Base-by-base conservation (phyloP, 2,797 vertebrate genomes). In the Sardinella longiceps region DNA sequence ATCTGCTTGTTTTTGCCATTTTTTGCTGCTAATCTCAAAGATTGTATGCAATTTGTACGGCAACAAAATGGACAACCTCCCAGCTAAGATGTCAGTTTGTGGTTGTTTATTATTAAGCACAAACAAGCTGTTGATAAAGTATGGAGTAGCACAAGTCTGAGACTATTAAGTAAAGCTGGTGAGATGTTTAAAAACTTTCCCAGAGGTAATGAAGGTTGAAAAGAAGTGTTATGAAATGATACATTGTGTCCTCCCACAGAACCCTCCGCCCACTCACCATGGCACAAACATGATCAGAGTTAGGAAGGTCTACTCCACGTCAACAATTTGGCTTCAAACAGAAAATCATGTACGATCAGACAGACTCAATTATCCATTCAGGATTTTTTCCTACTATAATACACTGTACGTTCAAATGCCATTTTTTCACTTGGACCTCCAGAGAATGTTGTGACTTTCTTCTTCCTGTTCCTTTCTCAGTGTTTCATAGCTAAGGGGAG, bases 391-490 rank as follows among this genome's bases (percentile, higher is more conserved):
- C n/a, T n/a, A n/a, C n/a, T n/a, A n/a, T n/a, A n/a, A n/a, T n/a
- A n/a, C n/a, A 20, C 4, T 53, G 3, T 15, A 53, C 3, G 23
- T 53, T 53, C 4, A 53, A 53, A 53, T 23, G 4, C 2, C 18
- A 53, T 53, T 20, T 23, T 23, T 6, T 20, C 5, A 53, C 20
- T 53, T 53, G 51, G 51, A 53, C 87, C 51, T 63, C 85, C 81
- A 85, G 84, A 82, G 89, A 86, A 77, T 82, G n/a, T 80, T 91
- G 87, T 60, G 11, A 12, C 50, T 58, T 58, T 58, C 43, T 58
- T 58, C 66, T 74, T 74, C 10, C 11, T 15, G 37, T 37, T 66
- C 11, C 6, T 37, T 70, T 30, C 51, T 56, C 43, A 6, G 33
- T 43, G 15, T 23, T 43, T 43, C 20, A 14, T 5, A 37, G 37